Evolutionary conservation across 2,113 vertebrate species (phyloP), one percentile per base, ranked within the genome.

Genomic region (Pollachius pollachius): DNA sequence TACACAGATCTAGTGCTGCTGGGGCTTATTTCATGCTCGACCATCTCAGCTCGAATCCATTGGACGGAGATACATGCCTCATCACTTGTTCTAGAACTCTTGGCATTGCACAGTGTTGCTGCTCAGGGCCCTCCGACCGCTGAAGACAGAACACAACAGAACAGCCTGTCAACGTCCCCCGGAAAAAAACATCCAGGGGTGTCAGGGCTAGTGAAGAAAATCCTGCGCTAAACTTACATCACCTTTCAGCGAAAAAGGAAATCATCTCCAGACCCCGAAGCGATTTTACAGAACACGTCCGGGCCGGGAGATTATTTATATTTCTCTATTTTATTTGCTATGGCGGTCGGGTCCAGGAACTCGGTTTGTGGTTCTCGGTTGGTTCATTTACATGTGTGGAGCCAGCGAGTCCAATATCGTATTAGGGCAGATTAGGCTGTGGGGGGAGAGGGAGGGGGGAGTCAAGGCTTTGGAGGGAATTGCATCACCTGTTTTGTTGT

Each of bases 1-100:
- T 65, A 25, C 52, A 64, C 62, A 52, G 30, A 41, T n/a, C 65
- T 74, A 12, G 41, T 25, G 17, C 66, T 73, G 41, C 52, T 74
- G 12, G 9, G 41, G 63, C 68, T 78, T 64, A 74, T 70, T 48
- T 71, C 73, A 57, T 63, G 65, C 57, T 48, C 75, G n/a, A 16
- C 23, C 72, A 34, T 62, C 65, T 48, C 2, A 48, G 41, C 41
- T 9, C 41, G 2, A 13, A 48, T 79, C 63, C 34, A 15, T 3
- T n/a, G 64, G 64, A 27, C 74, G 62, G 69, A 77, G 72, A 80
- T 83, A 68, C 83, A 85, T 62, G 80, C 79, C 87, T 89, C 79
- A 88, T 81, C 85, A 87, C 77, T 82, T 83, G 85, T 86, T 84
- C 86, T 85, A 81, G 84, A 85, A 88, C 83, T 82, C 88, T 79